Evolutionary conservation across 2,888 invertebrate species (phyloP).

Genomic region (Thyatira batis): DNA sequence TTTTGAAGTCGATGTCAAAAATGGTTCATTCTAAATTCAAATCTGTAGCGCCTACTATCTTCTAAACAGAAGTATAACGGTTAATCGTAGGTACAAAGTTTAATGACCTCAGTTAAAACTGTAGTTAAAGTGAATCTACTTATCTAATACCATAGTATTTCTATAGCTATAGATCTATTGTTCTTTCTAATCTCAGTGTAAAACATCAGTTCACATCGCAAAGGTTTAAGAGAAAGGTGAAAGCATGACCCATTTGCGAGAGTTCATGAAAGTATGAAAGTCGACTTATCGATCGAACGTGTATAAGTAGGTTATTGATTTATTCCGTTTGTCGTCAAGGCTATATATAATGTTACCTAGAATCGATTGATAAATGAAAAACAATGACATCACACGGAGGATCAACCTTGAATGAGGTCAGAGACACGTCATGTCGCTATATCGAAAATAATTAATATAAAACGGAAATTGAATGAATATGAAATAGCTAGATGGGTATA

Average conservation of each 20-base stretch:
- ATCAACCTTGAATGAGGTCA: constrained; percentile 53
- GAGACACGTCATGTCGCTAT: constrained; percentile 33
- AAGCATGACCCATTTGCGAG: constrained; percentile 19
- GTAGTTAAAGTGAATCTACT: no score
- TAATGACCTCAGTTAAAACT: no score
- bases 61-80: no score
- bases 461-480: no score
- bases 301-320: not conserved
- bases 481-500: no score
- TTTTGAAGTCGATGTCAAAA: no score
- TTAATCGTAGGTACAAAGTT: no score
- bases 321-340: not conserved
- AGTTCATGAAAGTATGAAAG: constrained; percentile 4
- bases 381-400: constrained; percentile 4
- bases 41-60: no score
- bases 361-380: constrained; percentile 6
- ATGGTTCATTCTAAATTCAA: no score
- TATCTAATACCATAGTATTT: no score
- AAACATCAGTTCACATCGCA: not conserved
- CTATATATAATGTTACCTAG: not conserved
- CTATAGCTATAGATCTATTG: no score
- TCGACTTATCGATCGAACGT: constrained; percentile 9
- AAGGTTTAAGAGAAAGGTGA: constrained; percentile 35
- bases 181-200: no score
- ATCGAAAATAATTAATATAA: not conserved